Percentiles rank a stretch among this genome's conserved stretches.
Evolutionary conservation across 2,888 invertebrate species (phyloP).

Genomic region (Volucella inanis): DNA sequence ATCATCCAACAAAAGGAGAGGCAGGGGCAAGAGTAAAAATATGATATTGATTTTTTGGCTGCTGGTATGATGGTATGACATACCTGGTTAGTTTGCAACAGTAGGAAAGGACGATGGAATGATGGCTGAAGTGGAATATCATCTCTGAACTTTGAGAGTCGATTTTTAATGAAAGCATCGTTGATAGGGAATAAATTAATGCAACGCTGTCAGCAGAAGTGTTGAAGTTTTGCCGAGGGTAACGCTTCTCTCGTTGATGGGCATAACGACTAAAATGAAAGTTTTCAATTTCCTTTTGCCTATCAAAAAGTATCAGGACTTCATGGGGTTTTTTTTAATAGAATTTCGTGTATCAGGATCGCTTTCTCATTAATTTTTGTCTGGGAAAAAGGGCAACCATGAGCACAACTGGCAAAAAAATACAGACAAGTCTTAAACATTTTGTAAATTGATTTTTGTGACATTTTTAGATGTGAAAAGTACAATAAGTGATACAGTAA

Average conservation of each 20-base stretch:
- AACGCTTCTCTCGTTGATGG: constrained; percentile 1
- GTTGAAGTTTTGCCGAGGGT: background rate
- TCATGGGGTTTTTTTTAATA: constrained; percentile 32
- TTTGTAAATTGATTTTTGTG: too few relatives aligned
- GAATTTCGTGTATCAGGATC: constrained; percentile 37
- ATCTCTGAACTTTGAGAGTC: constrained; percentile 17
- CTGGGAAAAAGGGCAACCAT: background rate
- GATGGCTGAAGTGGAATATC: background rate
- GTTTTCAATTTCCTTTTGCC: constrained; percentile 49
- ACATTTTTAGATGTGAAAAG: too few relatives aligned
- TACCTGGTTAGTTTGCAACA: constrained; percentile 8
- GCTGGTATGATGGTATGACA: background rate
- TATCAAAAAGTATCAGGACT: background rate
- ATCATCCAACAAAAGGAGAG: background rate
- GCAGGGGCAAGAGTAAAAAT: background rate
- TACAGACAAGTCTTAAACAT: too few relatives aligned
- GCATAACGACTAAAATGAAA: constrained; percentile 31
- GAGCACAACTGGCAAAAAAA: background rate
- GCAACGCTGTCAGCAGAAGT: constrained; percentile 15
- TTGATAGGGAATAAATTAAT: constrained; percentile 61
- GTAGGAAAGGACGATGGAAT: background rate
- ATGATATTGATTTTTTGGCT: constrained; percentile 28
- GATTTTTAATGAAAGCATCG: constrained; percentile 50
- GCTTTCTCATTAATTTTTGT: constrained; percentile 27
- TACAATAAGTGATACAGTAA: too few relatives aligned